Percentiles rank a stretch among this genome's conserved stretches.
Evolutionary conservation across 2,888 invertebrate genomes (phyloP).

Genomic region (Toxonevra muliebris): DNA sequence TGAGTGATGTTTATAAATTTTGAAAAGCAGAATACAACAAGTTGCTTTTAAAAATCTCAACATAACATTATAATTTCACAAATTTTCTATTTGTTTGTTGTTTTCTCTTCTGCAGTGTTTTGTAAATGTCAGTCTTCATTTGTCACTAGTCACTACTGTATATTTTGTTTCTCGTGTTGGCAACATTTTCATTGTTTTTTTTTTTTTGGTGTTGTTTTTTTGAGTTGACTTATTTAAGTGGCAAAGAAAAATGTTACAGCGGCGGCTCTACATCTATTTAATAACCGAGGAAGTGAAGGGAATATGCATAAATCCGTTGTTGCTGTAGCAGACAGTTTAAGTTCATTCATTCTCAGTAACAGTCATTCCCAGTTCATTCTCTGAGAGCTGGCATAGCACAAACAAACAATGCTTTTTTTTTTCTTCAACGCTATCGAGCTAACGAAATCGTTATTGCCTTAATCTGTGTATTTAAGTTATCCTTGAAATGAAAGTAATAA

Average conservation of each 20-base stretch:
- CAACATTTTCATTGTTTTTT: background rate
- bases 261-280: no score
- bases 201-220: background rate
- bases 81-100: background rate
- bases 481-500: slow-evolving; percentile 16
- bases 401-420: slow-evolving; percentile 7
- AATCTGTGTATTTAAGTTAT: slow-evolving; percentile 26
- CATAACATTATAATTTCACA: slow-evolving; percentile 8
- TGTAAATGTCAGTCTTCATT: slow-evolving; percentile 63
- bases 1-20: no score
- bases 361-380: no score
- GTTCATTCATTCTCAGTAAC: background rate
- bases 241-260: background rate
- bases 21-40: slow-evolving; percentile 49
- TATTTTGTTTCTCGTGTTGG: background rate
- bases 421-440: no score
- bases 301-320: no score
- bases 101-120: slow-evolving; percentile 44
- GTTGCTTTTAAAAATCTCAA: slow-evolving; percentile 52
- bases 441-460: slow-evolving; percentile 14
- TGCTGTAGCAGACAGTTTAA: background rate
- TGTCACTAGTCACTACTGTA: slow-evolving; percentile 55
- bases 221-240: slow-evolving; percentile 23
- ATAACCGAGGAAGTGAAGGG: no score
- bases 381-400: background rate